Base-by-base conservation (phyloP, 2,113 vertebrate species). In the Oceanodroma tethys region DNA sequence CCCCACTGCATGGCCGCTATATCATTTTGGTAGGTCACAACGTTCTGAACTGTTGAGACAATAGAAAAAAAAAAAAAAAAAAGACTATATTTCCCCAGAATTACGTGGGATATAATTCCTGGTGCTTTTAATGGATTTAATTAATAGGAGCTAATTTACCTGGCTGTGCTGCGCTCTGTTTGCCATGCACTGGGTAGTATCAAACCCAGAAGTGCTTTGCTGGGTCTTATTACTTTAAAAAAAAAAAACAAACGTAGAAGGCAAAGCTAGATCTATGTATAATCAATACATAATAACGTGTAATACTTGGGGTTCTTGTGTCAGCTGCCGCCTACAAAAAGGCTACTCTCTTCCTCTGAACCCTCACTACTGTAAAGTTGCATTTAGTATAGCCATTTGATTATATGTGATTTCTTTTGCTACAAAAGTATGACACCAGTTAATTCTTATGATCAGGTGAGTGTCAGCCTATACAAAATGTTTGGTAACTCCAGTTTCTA, bases 1-100 rank as follows among this genome's bases (percentile, higher is more conserved):
- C 7, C 30, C 26, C 0, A 1, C 34, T 52, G 25, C 18, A 2
- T 14, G 42, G 38, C n/a, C 3, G 7, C 29, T 58, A 0, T 30
- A 1, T 38, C 71, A 14, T 34, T 86, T 81, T 70, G 15, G 68
- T 67, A 42, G 59, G 10, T 38, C 38, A 38, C 1, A 2, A 10
- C 12, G 6, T 13, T 72, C 71, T 27, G 20, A 73, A 58, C 21
- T 71, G 25, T 43, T 70, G 43, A 84, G 67, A 42, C 16, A 78
- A 45, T 9, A 13, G 14, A 11, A 5, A 25, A 47, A 34, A 5
- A 17, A 9, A 1, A 8, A 50, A 18, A 20, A 14, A 5, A n/a
- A 58, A 18, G 8, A 15, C 6, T 38, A 0, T 48, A 13, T 83
- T 86, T 80, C 16, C 14, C 14, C 22, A 70, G 36, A 81, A 93